These are phyloP conservation scores for Macaria liturata DNA, from an alignment of 2,888 invertebrate species.

Conservation along the genomic window DNA sequence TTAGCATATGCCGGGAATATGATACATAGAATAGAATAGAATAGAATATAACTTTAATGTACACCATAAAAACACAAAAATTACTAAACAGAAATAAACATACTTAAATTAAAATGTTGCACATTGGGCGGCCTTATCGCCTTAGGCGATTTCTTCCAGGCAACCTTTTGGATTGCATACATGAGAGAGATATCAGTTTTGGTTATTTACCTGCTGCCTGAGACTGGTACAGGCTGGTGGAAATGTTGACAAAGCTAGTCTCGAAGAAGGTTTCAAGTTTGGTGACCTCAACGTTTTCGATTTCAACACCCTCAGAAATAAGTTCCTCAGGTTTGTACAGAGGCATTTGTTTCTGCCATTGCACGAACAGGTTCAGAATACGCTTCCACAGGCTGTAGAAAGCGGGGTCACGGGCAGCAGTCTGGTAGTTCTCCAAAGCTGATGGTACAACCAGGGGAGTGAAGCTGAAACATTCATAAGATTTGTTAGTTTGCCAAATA, in stretches of 20 bases:
- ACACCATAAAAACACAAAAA: too few relatives aligned
- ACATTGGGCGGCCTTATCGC: too few relatives aligned
- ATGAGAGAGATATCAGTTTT: not conserved
- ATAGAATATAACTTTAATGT: too few relatives aligned
- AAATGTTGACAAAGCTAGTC: constrained; percentile 84
- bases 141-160: too few relatives aligned
- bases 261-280: constrained; percentile 88
- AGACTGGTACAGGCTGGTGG: constrained; percentile 46
- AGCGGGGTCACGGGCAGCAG: constrained; percentile 86
- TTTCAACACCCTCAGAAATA: constrained; percentile 82
- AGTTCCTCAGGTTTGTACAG: constrained; percentile 85
- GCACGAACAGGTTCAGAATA: constrained; percentile 80
- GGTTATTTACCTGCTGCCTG: constrained; percentile 64
- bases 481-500: not conserved
- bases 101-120: too few relatives aligned
- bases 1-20: not conserved
- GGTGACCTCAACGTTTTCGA: constrained; percentile 85
- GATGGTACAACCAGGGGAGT: constrained; percentile 81
- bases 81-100: too few relatives aligned
- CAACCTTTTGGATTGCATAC: too few relatives aligned
- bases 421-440: constrained; percentile 86
- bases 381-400: constrained; percentile 87
- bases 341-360: constrained; percentile 83
- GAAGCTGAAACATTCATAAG: constrained; percentile 47
- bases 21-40: too few relatives aligned